Base-by-base conservation (phyloP, 2,113 vertebrate genomes). In the Arvicanthis niloticus region DNA sequence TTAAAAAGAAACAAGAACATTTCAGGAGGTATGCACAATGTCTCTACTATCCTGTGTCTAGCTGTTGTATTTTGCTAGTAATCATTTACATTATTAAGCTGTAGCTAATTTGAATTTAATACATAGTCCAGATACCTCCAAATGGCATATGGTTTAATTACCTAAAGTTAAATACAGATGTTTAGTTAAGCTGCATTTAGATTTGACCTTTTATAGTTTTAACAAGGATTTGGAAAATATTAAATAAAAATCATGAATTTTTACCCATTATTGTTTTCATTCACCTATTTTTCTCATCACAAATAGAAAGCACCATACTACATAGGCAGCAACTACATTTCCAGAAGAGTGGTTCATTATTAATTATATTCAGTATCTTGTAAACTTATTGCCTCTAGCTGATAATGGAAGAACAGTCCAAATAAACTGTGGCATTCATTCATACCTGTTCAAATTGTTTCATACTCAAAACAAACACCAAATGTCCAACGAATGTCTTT, bases 101-200 rank as follows among this genome's bases (percentile, higher is more conserved):
- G 75, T 56, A 91, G 45, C 13, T 81, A 85, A 88, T 73, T 22
- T 94, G 21, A 95, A 85, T 75, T 95, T 88, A 93, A 56, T 37
- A 90, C 70, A 73, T 12, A 80, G 42, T 72, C 93, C 7, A 89
- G 60, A 96, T 62, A 45, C 37, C 92, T 84, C n/a, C 42, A 73
- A 60, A 94, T 85, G 62, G 3, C 0, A 53, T 60, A 73, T 3
- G 84, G 10, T 91, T 93, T 19, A 84, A 37, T 40, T 93, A 26
- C 8, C 67, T 78, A 0, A 0, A 0, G 17, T 0, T n/a, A 95
- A 68, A 77, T 29, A n/a, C 13, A 94, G 76, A 89, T 68, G 0
- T 86, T 93, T 80, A 90, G 3, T 26, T 85, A 78, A 93, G 42
- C 21, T 53, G 42, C 7, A 17, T 62, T 96, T 86, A 31, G 48